These are phyloP conservation scores for Chrysaora quinquecirrha DNA, from an alignment of 30 jellyfish, hydroid and myxozoan genomes.

Conservation along the genomic window DNA sequence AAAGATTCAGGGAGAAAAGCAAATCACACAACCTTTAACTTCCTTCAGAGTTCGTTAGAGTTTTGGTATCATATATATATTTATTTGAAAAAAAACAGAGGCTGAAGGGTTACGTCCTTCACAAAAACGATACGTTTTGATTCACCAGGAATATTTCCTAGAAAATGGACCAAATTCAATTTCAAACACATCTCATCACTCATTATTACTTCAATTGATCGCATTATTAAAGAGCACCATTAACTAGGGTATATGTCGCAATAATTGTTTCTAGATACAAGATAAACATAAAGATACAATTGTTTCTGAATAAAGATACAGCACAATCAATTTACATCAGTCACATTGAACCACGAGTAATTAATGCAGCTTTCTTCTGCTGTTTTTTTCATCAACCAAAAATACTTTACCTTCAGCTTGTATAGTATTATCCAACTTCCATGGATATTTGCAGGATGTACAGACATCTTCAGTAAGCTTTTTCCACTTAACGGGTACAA, in stretches of 20 bases:
- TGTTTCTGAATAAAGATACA: too few relatives aligned
- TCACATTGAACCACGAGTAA: too few relatives aligned
- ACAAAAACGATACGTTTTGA: not conserved
- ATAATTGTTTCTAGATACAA: too few relatives aligned
- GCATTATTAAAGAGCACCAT: too few relatives aligned
- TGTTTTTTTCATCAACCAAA: too few relatives aligned
- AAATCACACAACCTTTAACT: not conserved
- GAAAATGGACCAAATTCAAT: too few relatives aligned
- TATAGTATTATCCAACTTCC: not conserved
- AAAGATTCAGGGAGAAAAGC: too few relatives aligned
- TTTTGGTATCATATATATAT: not conserved
- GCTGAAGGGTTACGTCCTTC: not conserved
- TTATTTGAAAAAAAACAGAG: not conserved
- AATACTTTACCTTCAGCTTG: not conserved
- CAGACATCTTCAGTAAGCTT: not conserved
- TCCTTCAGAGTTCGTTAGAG: not conserved
- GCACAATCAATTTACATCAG: too few relatives aligned
- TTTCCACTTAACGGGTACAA: not conserved
- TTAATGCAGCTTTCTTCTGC: too few relatives aligned
- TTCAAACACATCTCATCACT: too few relatives aligned
- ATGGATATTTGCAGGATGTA: not conserved
- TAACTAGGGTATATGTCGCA: too few relatives aligned
- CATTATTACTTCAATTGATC: not conserved
- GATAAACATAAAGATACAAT: too few relatives aligned
- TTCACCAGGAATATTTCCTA: not conserved